Evolutionary conservation across 2,797 vertebrate species (phyloP).

Genomic region (Anguilla marmorata): DNA sequence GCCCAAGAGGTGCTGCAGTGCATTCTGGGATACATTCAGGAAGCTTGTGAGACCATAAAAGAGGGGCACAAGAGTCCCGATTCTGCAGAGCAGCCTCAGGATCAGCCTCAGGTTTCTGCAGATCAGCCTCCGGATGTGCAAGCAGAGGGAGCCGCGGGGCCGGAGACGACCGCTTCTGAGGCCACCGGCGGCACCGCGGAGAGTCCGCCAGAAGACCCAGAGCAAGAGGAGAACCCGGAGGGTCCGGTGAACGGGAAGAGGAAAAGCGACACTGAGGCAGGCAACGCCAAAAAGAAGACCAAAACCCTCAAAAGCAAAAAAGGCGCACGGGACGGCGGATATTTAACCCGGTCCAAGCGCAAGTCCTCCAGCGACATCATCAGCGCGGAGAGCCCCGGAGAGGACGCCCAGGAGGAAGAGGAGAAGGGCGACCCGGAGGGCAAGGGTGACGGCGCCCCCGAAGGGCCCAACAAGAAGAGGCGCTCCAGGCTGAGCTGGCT

Average conservation of each 20-base stretch:
- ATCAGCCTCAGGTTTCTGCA: conserved; percentile 24
- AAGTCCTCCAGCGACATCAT: conserved; percentile 71
- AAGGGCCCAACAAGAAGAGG: conserved; percentile 77
- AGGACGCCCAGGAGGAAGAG: conserved; percentile 62
- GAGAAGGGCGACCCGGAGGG: conserved; percentile 57
- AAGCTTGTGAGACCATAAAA: conserved; percentile 87
- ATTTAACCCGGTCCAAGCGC: conserved; percentile 87
- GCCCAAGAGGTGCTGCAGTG: conserved; percentile 97
- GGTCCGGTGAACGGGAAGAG: conserved; percentile 82
- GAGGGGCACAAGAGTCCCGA: conserved; percentile 64
- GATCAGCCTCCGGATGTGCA: conserved; percentile 13
- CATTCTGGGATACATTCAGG: conserved; percentile 92
- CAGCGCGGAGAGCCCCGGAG: conserved; percentile 32
- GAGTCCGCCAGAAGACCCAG: conserved; percentile 21
- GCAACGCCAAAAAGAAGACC: conserved; percentile 90
- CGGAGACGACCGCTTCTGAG: not conserved
- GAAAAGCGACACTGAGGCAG: conserved; percentile 86
- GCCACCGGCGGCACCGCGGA: conserved; percentile 31
- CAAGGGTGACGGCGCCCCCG: conserved; percentile 63
- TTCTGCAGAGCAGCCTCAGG: conserved; percentile 12
- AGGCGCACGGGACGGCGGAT: conserved; percentile 66
- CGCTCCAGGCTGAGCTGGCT: conserved; percentile 83
- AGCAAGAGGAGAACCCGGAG: conserved; percentile 67
- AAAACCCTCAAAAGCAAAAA: conserved; percentile 79
- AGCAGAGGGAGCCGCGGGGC: conserved; percentile 3